phyloP scores from a whole-genome alignment of 1,140 invertebrate genomes.

The Temnothorax curvispinosus region DNA sequence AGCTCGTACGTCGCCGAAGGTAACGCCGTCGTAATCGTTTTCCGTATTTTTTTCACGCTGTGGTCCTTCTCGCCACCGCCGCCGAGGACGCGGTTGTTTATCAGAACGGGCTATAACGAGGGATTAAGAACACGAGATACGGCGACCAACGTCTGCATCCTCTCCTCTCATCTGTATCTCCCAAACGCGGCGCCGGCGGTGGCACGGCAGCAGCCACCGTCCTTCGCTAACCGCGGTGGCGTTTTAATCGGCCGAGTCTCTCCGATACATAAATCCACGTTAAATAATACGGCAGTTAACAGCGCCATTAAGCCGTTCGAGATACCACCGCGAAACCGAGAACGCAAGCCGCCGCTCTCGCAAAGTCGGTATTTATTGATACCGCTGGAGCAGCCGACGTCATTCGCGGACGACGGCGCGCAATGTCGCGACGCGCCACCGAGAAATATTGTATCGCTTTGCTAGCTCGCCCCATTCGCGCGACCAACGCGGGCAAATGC shows the following conservation, averaged over 20 bases:
- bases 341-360: constrained; percentile 58
- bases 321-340: constrained; percentile 77
- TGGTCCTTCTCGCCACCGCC: not conserved
- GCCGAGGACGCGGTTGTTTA: constrained; percentile 47
- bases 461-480: constrained; percentile 4
- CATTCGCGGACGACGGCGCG: constrained; percentile 30
- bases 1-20: constrained; percentile 14
- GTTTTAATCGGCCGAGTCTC: constrained; percentile 77
- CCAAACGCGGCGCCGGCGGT: not conserved
- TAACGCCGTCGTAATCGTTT: constrained; percentile 41
- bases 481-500: not conserved
- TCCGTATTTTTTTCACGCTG: constrained; percentile 45
- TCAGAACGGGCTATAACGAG: constrained; percentile 66
- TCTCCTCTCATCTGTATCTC: constrained; percentile 35
- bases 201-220: not conserved
- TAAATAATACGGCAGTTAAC: constrained; percentile 80
- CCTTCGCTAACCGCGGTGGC: constrained; percentile 54
- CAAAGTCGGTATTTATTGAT: constrained; percentile 76
- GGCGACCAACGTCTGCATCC: constrained; percentile 48
- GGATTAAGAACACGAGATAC: constrained; percentile 68
- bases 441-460: constrained; percentile 72
- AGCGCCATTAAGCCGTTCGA: constrained; percentile 78
- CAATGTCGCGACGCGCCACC: constrained; percentile 58
- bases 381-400: constrained; percentile 42
- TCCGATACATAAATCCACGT: constrained; percentile 79